Base-by-base conservation (phyloP, 2,797 vertebrate genomes). In the Bovichtus variegatus region DNA sequence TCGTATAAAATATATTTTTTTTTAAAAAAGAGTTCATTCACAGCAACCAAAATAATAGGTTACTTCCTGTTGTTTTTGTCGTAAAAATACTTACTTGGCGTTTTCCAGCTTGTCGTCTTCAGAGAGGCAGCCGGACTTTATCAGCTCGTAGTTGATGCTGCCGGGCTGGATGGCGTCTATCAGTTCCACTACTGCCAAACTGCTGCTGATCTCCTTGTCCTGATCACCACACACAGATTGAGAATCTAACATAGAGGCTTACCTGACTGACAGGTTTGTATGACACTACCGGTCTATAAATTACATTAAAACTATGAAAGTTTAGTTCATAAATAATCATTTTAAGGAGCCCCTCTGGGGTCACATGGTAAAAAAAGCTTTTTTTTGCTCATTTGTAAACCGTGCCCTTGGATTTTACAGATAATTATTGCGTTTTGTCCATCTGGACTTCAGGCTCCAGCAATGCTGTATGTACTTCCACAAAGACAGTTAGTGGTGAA, bases 121-220 rank as follows among this genome's bases (percentile, higher is more conserved):
- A 0, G 94, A 94, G 12, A 99, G 95, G 11, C 53, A 87, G 47
- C 96, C 95, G 0, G 93, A 97, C 93, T 98, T 99, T 25, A 99
- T 94, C 34, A 99, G 96, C 50, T 99, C 98, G 18, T 97, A 97
- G 92, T 96, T 97, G 92, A 99, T 91, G 89, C 97, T 97, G 40
- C 96, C 95, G 1, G 97, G 98, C 87, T 99, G 97, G 86, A 99
- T 98, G 82, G 98, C 96, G 27, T 99, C 98, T 1, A 99, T 99
- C 92, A 99, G 96, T 85, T 99, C 98, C 95, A 99, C 88, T 19
- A 99, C 96, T 0, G 97, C 94, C 94, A 98, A 90, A 86, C 98
- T 99, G 57, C 94, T 96, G 93, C 98, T 98, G 94, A 99, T 98
- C 44, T 95, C 95, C 88, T 96, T 98, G 93, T 99, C 98, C 98